Conservation (phyloP, 2,113 vertebrate species). For the Dasyornis broadbenti region DNA sequence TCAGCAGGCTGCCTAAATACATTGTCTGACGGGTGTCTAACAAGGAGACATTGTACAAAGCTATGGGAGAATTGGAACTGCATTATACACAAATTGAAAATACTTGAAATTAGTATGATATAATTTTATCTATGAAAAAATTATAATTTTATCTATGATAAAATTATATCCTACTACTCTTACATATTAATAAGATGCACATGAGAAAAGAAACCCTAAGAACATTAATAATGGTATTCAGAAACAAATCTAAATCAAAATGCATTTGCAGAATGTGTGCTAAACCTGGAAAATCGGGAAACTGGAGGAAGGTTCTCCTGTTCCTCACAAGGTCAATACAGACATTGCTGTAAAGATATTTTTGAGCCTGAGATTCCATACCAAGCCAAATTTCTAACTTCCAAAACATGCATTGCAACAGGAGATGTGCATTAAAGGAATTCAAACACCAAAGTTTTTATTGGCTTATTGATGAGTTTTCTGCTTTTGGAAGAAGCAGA, state of each 20-base stretch:
- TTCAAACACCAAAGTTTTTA: background rate
- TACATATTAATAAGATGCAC: background rate
- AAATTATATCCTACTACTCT: no score
- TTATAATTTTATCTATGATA: background rate
- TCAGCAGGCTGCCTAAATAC: background rate
- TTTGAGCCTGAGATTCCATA: background rate
- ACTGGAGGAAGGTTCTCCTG: background rate
- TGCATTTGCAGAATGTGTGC: background rate
- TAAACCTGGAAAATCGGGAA: background rate
- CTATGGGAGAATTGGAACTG: background rate
- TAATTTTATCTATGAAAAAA: background rate
- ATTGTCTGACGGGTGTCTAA: background rate
- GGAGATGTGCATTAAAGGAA: background rate
- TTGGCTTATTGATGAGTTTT: background rate
- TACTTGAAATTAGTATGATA: background rate
- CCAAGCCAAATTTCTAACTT: background rate
- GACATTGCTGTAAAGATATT: background rate
- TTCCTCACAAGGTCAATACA: background rate
- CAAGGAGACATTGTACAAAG: background rate
- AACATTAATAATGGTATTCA: background rate
- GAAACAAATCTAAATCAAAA: background rate
- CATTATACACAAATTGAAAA: background rate
- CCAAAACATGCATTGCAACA: background rate
- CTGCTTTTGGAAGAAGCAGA: background rate
- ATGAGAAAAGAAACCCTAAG: rapidly evolving